Percentiles rank a stretch among this genome's conserved stretches.
phyloP scores from a whole-genome alignment of 1,140 invertebrate species.

The Lucilia cuprina region DNA sequence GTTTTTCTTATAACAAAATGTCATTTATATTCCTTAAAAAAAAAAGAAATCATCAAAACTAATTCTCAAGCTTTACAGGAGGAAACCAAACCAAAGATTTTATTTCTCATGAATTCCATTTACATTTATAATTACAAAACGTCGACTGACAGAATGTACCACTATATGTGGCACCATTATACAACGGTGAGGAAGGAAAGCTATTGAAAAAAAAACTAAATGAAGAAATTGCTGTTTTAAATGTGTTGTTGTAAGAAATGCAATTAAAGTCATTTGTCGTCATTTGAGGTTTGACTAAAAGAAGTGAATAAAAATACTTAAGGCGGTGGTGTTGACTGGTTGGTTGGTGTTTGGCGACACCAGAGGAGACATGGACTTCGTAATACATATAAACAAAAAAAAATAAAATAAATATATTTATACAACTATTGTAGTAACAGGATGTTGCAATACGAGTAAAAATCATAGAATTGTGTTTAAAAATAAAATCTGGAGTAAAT shows the following conservation, averaged over 20 bases:
- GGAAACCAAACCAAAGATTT: not conserved
- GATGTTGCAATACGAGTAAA: not conserved
- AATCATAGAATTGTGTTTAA: not conserved
- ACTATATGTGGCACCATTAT: not conserved
- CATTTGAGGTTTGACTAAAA: conserved; percentile 18
- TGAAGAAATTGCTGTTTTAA: no score
- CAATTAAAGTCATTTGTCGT: conserved; percentile 32
- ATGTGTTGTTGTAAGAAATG: conserved; percentile 15
- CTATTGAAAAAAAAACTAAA: not conserved
- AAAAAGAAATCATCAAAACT: not conserved
- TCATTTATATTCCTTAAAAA: not conserved
- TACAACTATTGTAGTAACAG: not conserved
- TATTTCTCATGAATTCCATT: conserved; percentile 29
- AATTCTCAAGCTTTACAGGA: not conserved
- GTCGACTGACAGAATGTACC: not conserved
- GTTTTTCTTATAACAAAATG: not conserved
- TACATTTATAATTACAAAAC: conserved; percentile 30
- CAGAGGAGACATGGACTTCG: not conserved
- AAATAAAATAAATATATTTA: not conserved
- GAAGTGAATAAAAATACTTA: not conserved
- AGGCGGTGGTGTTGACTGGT: not conserved
- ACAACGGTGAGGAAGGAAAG: not conserved
- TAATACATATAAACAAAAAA: conserved; percentile 8
- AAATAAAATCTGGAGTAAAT: not conserved
- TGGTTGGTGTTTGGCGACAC: conserved; percentile 7